These are phyloP conservation scores for Papilio aristodemus DNA, from an alignment of 1,140 invertebrate genomes.

Conservation along the genomic window DNA sequence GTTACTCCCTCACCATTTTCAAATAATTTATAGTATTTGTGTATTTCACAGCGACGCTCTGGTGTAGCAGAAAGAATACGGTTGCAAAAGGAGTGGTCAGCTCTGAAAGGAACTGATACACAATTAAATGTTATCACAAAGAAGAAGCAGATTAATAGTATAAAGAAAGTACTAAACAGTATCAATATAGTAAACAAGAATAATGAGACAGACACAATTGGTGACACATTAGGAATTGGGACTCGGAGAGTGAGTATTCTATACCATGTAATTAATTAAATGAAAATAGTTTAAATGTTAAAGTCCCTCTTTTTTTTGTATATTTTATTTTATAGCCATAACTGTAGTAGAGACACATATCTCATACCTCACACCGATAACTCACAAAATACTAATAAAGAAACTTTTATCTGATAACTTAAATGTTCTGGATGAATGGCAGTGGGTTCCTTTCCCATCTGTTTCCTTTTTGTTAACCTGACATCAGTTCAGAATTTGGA, in stretches of 20 bases:
- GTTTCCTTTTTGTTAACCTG: too few species aligned
- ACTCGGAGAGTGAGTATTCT: constrained; percentile 8
- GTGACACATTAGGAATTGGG: not conserved
- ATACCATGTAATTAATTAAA: not conserved
- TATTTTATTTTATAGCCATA: not conserved
- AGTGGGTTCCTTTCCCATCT: too few species aligned
- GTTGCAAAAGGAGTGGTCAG: constrained; percentile 65
- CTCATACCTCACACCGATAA: too few species aligned
- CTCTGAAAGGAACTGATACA: constrained; percentile 53
- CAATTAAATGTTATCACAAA: constrained; percentile 26
- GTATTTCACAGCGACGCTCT: constrained; percentile 61
- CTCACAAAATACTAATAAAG: too few species aligned
- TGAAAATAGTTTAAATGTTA: not conserved
- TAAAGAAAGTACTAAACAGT: constrained; percentile 32
- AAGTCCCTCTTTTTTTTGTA: too few species aligned
- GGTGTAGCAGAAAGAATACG: constrained; percentile 65
- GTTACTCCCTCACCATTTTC: too few species aligned
- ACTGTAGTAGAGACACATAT: too few species aligned
- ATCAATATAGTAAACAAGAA: not conserved
- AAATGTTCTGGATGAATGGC: too few species aligned
- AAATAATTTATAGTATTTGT: too few species aligned
- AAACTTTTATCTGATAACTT: too few species aligned
- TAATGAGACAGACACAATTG: not conserved
- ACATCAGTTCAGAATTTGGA: too few species aligned
- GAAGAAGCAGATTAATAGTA: constrained; percentile 35